Evolutionary conservation across 1,140 invertebrate genomes (phyloP).

Genomic region (Euura saliciscinereae): DNA sequence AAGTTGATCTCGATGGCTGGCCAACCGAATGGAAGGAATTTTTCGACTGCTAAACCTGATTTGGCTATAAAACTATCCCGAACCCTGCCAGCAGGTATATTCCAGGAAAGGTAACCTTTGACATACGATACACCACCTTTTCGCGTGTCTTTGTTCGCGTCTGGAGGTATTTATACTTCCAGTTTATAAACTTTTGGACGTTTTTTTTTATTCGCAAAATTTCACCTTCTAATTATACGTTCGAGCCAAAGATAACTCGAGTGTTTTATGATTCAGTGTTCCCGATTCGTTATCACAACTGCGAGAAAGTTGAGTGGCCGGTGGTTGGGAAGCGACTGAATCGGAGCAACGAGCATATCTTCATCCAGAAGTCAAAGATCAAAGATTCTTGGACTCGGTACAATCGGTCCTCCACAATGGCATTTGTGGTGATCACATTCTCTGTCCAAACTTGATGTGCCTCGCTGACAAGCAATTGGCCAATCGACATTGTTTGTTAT

Average conservation of each 20-base stretch:
- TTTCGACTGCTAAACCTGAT: conserved; percentile 5
- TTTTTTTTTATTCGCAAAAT: too few species aligned
- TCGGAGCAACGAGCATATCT: conserved; percentile 15
- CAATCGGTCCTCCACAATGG: not conserved
- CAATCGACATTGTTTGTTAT: too few species aligned
- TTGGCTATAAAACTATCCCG: conserved; percentile 4
- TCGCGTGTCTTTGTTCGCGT: not conserved
- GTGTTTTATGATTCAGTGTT: conserved; percentile 9
- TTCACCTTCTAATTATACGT: too few species aligned
- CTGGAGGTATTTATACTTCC: too few species aligned
- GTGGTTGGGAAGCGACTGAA: conserved; percentile 24
- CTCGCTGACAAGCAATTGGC: too few species aligned
- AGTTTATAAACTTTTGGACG: too few species aligned
- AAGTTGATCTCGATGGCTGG: too few species aligned
- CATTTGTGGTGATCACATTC: not conserved
- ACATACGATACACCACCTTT: not conserved
- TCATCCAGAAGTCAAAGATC: conserved; percentile 25
- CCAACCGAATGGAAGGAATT: not conserved
- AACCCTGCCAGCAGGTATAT: not conserved
- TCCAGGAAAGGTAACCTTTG: conserved; percentile 7
- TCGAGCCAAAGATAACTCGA: too few species aligned
- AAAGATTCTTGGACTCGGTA: conserved; percentile 25
- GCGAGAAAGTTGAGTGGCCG: conserved; percentile 25
- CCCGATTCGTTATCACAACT: not conserved
- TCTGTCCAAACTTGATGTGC: not conserved